phyloP scores from a whole-genome alignment of 2,888 invertebrate species.

The Pheosia gnoma region DNA sequence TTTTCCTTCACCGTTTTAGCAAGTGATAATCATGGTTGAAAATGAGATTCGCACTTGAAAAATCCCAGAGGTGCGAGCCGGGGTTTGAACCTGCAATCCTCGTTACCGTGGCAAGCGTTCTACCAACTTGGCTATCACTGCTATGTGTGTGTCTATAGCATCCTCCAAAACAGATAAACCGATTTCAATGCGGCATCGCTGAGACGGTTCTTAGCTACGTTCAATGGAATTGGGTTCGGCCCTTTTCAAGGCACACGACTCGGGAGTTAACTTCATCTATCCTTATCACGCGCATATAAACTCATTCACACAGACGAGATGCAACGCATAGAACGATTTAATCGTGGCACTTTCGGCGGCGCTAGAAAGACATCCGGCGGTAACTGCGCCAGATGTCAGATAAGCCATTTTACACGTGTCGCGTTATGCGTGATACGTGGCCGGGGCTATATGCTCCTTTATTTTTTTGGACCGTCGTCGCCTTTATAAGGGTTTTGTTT shows the following conservation, averaged over 20 bases:
- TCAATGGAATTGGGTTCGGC: not conserved
- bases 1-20: too few relatives aligned
- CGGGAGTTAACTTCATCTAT: not conserved
- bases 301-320: slow-evolving; percentile 40
- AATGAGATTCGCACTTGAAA: too few relatives aligned
- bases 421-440: slow-evolving; percentile 70
- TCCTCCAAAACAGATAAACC: too few relatives aligned
- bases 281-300: slow-evolving; percentile 23
- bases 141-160: too few relatives aligned
- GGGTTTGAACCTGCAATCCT: too few relatives aligned
- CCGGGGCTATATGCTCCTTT: slow-evolving; percentile 40
- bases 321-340: slow-evolving; percentile 42
- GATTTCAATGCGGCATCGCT: not conserved
- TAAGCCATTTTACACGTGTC: slow-evolving; percentile 69
- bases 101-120: too few relatives aligned
- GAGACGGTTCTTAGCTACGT: not conserved
- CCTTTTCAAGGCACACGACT: not conserved
- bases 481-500: not conserved
- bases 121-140: too few relatives aligned
- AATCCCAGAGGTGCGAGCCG: too few relatives aligned
- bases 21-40: too few relatives aligned
- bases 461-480: slow-evolving; percentile 1
- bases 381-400: slow-evolving; percentile 65
- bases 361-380: slow-evolving; percentile 74
- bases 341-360: slow-evolving; percentile 66